Evolutionary conservation across 2,888 invertebrate genomes (phyloP).

Genomic region (Ephialtes manifestator): DNA sequence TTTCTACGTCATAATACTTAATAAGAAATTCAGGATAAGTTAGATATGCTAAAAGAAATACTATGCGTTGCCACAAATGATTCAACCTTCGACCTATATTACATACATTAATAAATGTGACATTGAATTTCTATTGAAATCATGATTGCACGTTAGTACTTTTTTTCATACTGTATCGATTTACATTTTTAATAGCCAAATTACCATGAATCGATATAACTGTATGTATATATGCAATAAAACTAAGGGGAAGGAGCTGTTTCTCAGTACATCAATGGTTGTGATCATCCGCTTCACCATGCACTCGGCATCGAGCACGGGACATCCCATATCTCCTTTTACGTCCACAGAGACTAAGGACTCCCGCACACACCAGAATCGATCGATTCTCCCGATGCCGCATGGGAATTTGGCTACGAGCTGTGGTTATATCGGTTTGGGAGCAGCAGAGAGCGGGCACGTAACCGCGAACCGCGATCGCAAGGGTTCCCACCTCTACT

Average conservation of each 20-base stretch:
- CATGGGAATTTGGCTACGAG: conserved; percentile 70
- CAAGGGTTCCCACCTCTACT: conserved; percentile 30
- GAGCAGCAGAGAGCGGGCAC: conserved; percentile 30
- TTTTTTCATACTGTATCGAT: too few relatives aligned
- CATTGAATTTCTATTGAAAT: too few relatives aligned
- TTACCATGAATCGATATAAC: too few relatives aligned
- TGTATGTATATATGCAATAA: background rate
- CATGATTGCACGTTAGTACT: too few relatives aligned
- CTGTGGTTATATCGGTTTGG: conserved; percentile 72
- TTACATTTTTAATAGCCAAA: too few relatives aligned
- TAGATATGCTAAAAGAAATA: too few relatives aligned
- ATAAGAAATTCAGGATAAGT: too few relatives aligned
- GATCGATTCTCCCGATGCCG: conserved; percentile 69
- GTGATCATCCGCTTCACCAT: conserved; percentile 47
- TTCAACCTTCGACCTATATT: too few relatives aligned
- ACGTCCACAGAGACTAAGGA: conserved; percentile 19
- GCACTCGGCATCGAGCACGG: conserved; percentile 24
- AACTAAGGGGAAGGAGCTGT: background rate
- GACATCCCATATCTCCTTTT: conserved; percentile 44
- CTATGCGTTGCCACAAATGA: too few relatives aligned
- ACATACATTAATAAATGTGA: too few relatives aligned
- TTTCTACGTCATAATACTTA: too few relatives aligned
- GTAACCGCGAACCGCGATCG: conserved; percentile 68
- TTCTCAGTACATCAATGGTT: background rate
- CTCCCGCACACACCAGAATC: conserved; percentile 58